Percentiles rank a stretch among this genome's conserved stretches.
Evolutionary conservation across 1,140 invertebrate genomes (phyloP).

Genomic region (Pollicipes pollicipes): DNA sequence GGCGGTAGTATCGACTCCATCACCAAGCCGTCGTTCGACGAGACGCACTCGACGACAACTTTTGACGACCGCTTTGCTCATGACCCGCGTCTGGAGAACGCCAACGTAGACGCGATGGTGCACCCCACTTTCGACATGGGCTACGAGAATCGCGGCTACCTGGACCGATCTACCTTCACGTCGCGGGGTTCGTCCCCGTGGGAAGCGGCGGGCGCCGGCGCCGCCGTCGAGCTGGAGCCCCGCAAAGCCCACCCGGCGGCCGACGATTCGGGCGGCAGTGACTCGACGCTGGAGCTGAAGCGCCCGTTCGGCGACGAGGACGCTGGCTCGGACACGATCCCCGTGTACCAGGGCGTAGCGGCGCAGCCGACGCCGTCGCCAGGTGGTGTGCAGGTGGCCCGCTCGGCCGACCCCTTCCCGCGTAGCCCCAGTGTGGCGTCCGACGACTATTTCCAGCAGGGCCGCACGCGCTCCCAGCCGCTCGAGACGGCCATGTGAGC

Average conservation of each 20-base stretch:
- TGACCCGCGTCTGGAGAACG: conserved; percentile 22
- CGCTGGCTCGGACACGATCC: not conserved
- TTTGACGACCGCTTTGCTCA: conserved; percentile 15
- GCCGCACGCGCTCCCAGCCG: not conserved
- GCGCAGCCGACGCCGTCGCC: not conserved
- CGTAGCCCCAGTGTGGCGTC: not conserved
- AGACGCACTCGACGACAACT: not conserved
- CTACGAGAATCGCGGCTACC: conserved; percentile 23
- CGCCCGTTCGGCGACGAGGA: not conserved
- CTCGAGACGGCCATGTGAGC: conserved; percentile 2
- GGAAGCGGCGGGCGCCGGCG: not conserved
- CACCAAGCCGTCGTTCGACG: not conserved
- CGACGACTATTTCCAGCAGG: not conserved
- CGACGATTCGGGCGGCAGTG: not conserved
- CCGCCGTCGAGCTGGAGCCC: not conserved
- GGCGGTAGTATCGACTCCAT: not conserved
- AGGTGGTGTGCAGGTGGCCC: not conserved
- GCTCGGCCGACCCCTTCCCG: not conserved
- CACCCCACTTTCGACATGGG: conserved; percentile 24
- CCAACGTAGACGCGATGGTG: conserved; percentile 19
- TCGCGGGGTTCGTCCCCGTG: conserved; percentile 3
- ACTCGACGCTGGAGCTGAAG: not conserved
- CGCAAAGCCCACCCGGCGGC: not conserved
- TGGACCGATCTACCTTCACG: conserved; percentile 15
- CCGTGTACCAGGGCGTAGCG: not conserved